Evolutionary conservation across 1,140 invertebrate species (phyloP), one percentile per base, ranked within the genome.

Genomic region (Hetaerina americana): DNA sequence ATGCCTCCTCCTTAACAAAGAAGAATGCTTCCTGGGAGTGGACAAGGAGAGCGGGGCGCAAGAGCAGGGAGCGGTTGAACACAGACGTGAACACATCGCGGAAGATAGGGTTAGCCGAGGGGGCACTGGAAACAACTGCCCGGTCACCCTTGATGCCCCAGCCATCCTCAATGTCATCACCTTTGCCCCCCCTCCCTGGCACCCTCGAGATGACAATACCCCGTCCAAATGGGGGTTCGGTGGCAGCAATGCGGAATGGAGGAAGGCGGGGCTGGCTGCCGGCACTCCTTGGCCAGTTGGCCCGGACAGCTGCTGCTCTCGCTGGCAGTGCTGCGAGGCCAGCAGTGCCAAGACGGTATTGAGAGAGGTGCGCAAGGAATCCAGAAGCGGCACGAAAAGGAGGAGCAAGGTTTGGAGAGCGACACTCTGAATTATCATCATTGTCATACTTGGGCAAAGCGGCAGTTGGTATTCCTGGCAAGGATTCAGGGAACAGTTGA

Each of bases 21-120:
- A 95, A 96, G 81, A 97, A 96, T 12, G 93, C 90, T 78, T 97
- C 95, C 78, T 95, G 93, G 67, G 90, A 93, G 80, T 96, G 93
- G 12, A 94, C 89, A 0, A 94, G 90, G 76, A 95, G 93, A 1
- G 91, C 92, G 76, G 96, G 92, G 66, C 93, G 92, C 66, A 98
- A 82, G 74, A 96, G 86, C 77, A 90, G 89, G 0, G 95, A 95
- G 72, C 92, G 87, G 79, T 98, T 97, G 78, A 98, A 93, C 0
- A 98, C 93, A 0, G 93, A 93, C 0, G 93, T 95, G 76, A 96
- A 93, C 0, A 96, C 94, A 79, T 96, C 94, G n/a, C 89, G 85
- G 77, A 28, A 68, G 75, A 95, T 93, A 18, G 92, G 86, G 79
- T 94, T 94, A 0, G 93, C 92, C 0, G 91, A 90, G 6, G 92